These are phyloP conservation scores for Neodon shergylaensis DNA, from an alignment of 2,113 vertebrate genomes.

Conservation along the genomic window DNA sequence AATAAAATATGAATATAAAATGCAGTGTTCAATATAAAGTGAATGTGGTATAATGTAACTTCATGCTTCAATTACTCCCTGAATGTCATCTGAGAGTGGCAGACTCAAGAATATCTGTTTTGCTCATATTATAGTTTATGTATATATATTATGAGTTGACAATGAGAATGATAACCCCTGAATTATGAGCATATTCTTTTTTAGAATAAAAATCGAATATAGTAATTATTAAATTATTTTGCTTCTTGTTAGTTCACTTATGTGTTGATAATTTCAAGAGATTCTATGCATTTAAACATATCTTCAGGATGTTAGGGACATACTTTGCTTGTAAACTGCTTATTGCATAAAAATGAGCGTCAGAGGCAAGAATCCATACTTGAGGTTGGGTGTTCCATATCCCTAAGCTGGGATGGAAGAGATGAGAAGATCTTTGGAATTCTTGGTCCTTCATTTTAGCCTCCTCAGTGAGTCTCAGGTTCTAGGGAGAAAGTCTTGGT, in stretches of 20 bases:
- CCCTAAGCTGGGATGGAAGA: neutral
- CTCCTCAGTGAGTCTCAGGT: neutral
- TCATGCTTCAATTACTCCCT: neutral
- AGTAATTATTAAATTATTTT: neutral
- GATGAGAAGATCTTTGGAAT: neutral
- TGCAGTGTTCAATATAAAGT: neutral
- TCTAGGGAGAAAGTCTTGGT: neutral
- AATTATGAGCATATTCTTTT: neutral
- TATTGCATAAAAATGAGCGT: neutral
- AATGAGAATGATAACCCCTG: neutral
- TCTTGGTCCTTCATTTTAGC: neutral
- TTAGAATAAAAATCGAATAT: neutral
- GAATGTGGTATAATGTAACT: neutral
- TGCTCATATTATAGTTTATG: neutral
- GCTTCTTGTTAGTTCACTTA: neutral
- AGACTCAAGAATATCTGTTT: neutral
- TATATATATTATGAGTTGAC: neutral
- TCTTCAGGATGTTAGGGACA: neutral
- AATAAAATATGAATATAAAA: neutral
- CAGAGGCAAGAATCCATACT: neutral
- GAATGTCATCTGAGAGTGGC: neutral
- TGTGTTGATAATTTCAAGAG: neutral
- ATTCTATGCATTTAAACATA: neutral
- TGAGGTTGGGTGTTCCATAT: neutral
- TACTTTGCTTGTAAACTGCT: neutral